Base-by-base conservation (phyloP, 1,140 invertebrate species). In the Rhizoglyphus robini region DNA sequence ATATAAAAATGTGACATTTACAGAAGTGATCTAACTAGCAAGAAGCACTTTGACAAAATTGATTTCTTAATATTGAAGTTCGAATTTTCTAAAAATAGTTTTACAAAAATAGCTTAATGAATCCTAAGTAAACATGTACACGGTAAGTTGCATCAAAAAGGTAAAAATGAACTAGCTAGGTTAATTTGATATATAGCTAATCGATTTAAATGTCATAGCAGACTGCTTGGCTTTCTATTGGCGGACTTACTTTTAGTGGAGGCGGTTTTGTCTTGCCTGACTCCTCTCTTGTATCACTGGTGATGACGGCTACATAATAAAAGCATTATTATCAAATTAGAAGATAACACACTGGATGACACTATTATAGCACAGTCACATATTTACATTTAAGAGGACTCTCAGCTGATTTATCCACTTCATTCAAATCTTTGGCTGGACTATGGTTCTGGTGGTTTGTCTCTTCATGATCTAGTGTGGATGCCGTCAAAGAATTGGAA, bases 351-450 rank as follows among this genome's bases (percentile, higher is more conserved):
- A 15, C 8, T 54, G 8, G 51, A 54, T 54, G 51, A 11, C 51
- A 54, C 51, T 54, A 54, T 32, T 27, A 23, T 32, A 54, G 8
- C 23, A 32, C 8, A 27, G 51, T 8, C 5, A 32, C 20, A 27
- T 54, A 54, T 54, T 54, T 54, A 54, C 51, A 54, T 54, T 54
- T 32, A 32, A 23, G 8, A 54, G 51, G 23, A 54, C 51, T 54
- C 51, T 54, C 51, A 54, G 51, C 51, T 54, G 51, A 27, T 54
- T 20, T 23, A 46, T 15, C 23, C 41, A 23, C 23, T 46, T 23
- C 41, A 15, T 46, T 23, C 41, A 23, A 46, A 15, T 46, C 23
- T 23, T 46, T 46, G 15, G 41, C 41, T 23, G 41, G 41, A 46
- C 41, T 46, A 23, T 15, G 15, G 41, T 46, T 23, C 41, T 46